These are phyloP conservation scores for Cotesia congregata DNA, from an alignment of 2,888 invertebrate species.

Conservation along the genomic window DNA sequence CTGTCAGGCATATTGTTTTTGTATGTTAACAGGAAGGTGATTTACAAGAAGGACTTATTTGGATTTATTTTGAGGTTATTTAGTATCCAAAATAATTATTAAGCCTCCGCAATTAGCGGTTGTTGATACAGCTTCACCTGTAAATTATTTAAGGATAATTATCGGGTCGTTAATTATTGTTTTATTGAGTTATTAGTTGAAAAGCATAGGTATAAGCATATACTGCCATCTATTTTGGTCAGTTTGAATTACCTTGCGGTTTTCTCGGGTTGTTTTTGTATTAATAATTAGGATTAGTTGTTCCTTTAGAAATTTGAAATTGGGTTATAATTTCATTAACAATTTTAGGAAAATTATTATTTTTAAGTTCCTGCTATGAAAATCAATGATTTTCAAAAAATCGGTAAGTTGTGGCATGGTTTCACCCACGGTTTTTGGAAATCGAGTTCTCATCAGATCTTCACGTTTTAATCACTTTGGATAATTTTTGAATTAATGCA, in stretches of 20 bases:
- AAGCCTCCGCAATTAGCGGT: conserved; percentile 49
- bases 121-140: conserved; percentile 61
- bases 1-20: conserved; percentile 28
- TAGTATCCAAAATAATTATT: conserved; percentile 52
- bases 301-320: neutral
- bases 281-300: neutral
- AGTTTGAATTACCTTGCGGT: neutral
- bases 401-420: no score
- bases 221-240: neutral
- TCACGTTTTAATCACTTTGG: no score
- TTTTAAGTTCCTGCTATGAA: no score
- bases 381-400: no score
- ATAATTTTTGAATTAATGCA: no score
- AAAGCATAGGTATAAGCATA: neutral
- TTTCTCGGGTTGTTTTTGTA: neutral
- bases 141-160: conserved; percentile 29
- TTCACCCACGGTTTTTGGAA: no score
- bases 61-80: neutral
- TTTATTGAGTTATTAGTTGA: neutral
- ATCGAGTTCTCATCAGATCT: no score
- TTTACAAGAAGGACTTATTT: conserved; percentile 57
- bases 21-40: conserved; percentile 52
- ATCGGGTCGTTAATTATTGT: neutral
- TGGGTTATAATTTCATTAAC: neutral
- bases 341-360: no score